Percentiles rank a stretch among this genome's conserved stretches.
These are phyloP conservation scores for Lepidochrysops patricia DNA, from an alignment of 2,888 invertebrate species.

Conservation along the genomic window DNA sequence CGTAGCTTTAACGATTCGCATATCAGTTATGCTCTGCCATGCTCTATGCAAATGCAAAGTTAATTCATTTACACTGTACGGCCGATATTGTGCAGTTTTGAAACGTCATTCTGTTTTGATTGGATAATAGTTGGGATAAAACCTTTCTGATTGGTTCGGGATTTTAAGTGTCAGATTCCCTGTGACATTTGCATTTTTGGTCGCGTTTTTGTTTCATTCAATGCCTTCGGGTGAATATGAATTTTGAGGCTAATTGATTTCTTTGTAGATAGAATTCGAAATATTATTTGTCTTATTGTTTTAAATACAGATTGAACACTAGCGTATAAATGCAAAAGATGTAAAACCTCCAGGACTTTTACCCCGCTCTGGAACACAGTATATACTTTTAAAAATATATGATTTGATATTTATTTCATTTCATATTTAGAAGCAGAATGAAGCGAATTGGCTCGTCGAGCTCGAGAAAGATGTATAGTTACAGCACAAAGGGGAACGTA, in stretches of 20 bases:
- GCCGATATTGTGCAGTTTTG: neutral
- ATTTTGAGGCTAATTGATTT: no score
- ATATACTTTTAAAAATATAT: no score
- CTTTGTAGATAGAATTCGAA: no score
- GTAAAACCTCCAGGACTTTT: no score
- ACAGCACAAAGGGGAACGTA: neutral
- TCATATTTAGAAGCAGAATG: no score
- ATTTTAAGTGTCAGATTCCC: neutral
- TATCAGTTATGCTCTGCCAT: neutral
- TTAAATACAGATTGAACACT: no score
- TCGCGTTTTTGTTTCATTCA: neutral
- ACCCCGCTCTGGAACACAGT: no score
- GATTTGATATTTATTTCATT: no score
- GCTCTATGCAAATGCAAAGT: neutral
- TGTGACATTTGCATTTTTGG: neutral
- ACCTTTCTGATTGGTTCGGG: neutral
- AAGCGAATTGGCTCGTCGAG: neutral
- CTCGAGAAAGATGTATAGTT: neutral
- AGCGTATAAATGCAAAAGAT: no score
- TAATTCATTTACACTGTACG: neutral
- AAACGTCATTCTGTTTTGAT: conserved; percentile 3
- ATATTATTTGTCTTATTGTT: no score
- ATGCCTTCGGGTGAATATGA: no score
- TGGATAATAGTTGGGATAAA: conserved; percentile 2
- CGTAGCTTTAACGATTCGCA: neutral